Evolutionary conservation across 2,888 invertebrate genomes (phyloP).

Genomic region (Lasioglossum vierecki): DNA sequence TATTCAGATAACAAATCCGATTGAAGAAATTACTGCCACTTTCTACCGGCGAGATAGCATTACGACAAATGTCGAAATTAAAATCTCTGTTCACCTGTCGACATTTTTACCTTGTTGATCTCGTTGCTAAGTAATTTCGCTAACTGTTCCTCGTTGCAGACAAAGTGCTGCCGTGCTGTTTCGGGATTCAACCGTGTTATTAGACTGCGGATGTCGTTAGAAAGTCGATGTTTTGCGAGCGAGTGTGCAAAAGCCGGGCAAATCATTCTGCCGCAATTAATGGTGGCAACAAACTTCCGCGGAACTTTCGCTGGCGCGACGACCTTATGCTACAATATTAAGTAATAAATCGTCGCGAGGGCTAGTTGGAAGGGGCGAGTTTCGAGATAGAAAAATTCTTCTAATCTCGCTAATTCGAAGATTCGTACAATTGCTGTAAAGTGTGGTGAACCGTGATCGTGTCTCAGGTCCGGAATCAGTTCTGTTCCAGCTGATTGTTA

Average conservation of each 20-base stretch:
- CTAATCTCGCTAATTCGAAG: background rate
- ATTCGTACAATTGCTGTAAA: background rate
- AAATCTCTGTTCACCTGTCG: background rate
- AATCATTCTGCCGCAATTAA: background rate
- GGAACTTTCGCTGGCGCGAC: background rate
- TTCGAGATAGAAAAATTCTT: background rate
- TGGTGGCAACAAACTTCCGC: background rate
- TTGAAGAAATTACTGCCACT: background rate
- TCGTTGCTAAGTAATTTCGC: constrained; percentile 1
- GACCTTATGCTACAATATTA: background rate
- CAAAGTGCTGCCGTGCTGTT: background rate
- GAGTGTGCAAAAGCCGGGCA: background rate
- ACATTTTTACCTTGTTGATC: constrained; percentile 5
- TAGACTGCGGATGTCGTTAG: constrained; percentile 14
- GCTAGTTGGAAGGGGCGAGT: background rate
- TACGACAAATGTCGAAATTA: background rate
- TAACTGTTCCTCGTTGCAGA: background rate
- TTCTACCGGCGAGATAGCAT: background rate
- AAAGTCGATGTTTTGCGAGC: background rate
- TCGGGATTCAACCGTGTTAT: background rate
- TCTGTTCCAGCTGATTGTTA: background rate
- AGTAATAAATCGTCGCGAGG: background rate
- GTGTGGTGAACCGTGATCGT: background rate
- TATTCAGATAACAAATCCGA: background rate
- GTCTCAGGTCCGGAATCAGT: background rate